Conservation (phyloP, 2,888 invertebrate species). For the Celastrina argiolus region DNA sequence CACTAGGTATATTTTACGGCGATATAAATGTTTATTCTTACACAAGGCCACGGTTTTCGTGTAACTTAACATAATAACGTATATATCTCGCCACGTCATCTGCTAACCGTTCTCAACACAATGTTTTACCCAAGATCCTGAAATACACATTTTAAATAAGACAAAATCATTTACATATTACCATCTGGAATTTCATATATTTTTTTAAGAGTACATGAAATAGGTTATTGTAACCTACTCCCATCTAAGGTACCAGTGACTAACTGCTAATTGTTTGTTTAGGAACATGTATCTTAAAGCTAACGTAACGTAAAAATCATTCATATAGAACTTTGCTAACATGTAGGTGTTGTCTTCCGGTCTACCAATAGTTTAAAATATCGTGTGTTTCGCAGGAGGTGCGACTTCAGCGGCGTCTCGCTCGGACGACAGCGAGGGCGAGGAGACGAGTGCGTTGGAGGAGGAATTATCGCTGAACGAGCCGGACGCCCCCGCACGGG, state of each 20-base stretch:
- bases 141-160: neutral
- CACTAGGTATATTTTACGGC: neutral
- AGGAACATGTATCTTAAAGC: neutral
- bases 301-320: too few relatives aligned
- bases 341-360: neutral
- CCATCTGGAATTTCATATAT: neutral
- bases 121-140: neutral
- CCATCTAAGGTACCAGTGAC: neutral
- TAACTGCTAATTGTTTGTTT: neutral
- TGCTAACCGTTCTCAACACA: neutral
- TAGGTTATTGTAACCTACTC: neutral
- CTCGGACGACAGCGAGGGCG: constrained; percentile 48
- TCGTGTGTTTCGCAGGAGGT: constrained; percentile 28
- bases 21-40: neutral
- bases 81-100: neutral
- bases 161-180: neutral
- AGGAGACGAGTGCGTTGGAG: constrained; percentile 48
- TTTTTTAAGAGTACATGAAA: neutral
- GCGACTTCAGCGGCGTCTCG: constrained; percentile 41
- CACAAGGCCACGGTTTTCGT: constrained; percentile 3
- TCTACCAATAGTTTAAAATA: neutral
- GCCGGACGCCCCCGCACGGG: constrained; percentile 77
- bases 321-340: neutral
- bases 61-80: neutral
- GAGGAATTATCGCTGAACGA: constrained; percentile 75